Percentiles rank a stretch among this genome's conserved stretches.
phyloP scores from a whole-genome alignment of 2,888 invertebrate genomes.

The Drosophila conformis region DNA sequence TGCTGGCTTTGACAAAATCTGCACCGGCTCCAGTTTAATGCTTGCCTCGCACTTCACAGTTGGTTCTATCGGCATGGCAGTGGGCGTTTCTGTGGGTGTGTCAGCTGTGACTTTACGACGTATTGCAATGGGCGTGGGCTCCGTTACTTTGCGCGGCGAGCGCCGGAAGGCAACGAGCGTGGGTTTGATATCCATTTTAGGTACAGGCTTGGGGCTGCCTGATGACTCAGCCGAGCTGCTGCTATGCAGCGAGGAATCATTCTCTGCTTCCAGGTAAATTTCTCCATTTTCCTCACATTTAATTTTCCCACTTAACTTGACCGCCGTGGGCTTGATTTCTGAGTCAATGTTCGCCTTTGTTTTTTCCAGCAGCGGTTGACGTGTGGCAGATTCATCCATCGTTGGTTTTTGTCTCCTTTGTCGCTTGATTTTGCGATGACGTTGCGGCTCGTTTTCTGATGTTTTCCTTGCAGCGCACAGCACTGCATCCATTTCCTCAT shows the following conservation, averaged over 20 bases:
- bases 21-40: constrained; percentile 14
- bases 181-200: constrained; percentile 25
- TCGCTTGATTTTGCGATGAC: constrained; percentile 57
- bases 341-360: constrained; percentile 34
- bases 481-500: constrained; percentile 81
- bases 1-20: constrained; percentile 13
- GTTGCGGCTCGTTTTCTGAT: constrained; percentile 54
- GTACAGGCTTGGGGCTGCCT: constrained; percentile 33
- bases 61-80: not conserved
- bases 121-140: constrained; percentile 44
- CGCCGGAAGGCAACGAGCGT: constrained; percentile 58
- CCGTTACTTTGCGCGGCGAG: constrained; percentile 53
- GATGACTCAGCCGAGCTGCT: constrained; percentile 41
- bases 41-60: constrained; percentile 28
- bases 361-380: constrained; percentile 57
- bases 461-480: constrained; percentile 69
- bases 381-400: constrained; percentile 44
- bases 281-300: constrained; percentile 24
- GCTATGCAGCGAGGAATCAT: constrained; percentile 71
- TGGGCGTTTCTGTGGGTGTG: constrained; percentile 23
- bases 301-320: constrained; percentile 11
- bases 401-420: constrained; percentile 66
- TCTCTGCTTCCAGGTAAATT: constrained; percentile 58
- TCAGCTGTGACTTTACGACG: constrained; percentile 39
- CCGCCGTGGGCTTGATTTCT: not conserved